Conservation (phyloP, 2,113 vertebrate genomes). For the Saguinus midas region DNA sequence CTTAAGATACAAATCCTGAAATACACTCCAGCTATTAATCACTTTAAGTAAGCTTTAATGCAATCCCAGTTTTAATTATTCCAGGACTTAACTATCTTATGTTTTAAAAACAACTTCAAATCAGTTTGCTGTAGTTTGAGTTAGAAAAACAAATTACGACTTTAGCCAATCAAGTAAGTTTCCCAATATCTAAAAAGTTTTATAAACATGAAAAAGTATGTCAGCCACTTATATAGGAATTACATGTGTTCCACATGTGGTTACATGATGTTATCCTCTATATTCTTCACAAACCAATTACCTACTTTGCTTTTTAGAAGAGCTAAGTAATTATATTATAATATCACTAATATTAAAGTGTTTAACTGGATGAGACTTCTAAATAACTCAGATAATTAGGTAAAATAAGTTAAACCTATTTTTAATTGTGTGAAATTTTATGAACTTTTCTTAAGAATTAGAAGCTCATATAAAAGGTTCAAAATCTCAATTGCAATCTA, state of each 20-base stretch:
- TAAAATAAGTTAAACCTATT: constrained; percentile 43
- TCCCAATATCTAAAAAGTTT: constrained; percentile 8
- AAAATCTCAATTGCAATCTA: constrained; percentile 45
- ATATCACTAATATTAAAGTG: constrained; percentile 1
- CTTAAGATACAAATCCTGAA: constrained; percentile 34
- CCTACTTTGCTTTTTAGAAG: neutral
- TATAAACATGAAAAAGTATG: constrained; percentile 36
- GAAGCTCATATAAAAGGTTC: constrained; percentile 40
- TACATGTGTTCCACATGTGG: neutral
- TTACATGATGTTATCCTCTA: neutral
- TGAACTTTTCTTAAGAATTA: constrained; percentile 4
- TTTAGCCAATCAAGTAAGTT: constrained; percentile 36
- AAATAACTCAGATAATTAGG: constrained; percentile 15
- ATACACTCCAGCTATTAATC: constrained; percentile 51
- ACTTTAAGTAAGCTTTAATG: constrained; percentile 49
- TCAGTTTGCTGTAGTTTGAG: constrained; percentile 37
- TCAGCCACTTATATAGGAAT: neutral
- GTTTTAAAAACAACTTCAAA: constrained; percentile 57
- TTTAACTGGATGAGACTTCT: neutral
- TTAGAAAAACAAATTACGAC: constrained; percentile 60
- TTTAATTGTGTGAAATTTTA: constrained; percentile 25
- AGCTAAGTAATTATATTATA: neutral
- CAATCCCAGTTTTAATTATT: constrained; percentile 63
- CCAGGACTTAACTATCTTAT: constrained; percentile 65
- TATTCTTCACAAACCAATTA: neutral